A percentile compares a stretch with the other conserved stretches of the same genome.
Conservation (phyloP, 1,140 invertebrate genomes). For the Drosophila ercepeae region DNA sequence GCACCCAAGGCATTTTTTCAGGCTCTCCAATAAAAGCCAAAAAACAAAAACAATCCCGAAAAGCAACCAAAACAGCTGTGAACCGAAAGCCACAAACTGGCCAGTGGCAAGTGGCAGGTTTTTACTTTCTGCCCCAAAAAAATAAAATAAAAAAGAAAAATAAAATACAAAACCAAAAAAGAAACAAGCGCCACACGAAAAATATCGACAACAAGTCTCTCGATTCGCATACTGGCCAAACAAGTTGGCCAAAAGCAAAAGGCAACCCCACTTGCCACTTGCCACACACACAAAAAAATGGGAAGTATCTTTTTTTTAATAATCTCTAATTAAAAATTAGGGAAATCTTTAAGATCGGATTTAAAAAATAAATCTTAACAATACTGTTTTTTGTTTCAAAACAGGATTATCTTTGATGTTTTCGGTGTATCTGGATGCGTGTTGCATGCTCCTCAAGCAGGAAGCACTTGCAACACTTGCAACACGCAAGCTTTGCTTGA, state of each 20-base stretch:
- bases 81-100: conserved; percentile 16
- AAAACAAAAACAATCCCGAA: background rate
- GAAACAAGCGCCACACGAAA: conserved; percentile 17
- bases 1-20: conserved; percentile 25
- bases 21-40: conserved; percentile 8
- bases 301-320: too few relatives aligned
- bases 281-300: background rate
- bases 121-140: conserved; percentile 70
- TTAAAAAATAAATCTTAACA: background rate
- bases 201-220: conserved; percentile 41
- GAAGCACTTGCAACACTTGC: conserved; percentile 73
- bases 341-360: background rate
- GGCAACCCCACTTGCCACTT: conserved; percentile 1
- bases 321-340: background rate
- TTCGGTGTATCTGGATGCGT: conserved; percentile 51
- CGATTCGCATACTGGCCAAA: conserved; percentile 63
- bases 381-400: background rate
- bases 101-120: conserved; percentile 52
- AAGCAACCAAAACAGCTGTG: conserved; percentile 47
- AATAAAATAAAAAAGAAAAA: conserved; percentile 19
- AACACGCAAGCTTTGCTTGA: conserved; percentile 70
- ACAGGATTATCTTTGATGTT: background rate
- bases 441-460: conserved; percentile 69
- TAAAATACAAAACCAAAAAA: background rate
- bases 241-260: conserved; percentile 53